These are phyloP conservation scores for Tenodera sinensis DNA, from an alignment of 2,888 invertebrate genomes.

Conservation along the genomic window DNA sequence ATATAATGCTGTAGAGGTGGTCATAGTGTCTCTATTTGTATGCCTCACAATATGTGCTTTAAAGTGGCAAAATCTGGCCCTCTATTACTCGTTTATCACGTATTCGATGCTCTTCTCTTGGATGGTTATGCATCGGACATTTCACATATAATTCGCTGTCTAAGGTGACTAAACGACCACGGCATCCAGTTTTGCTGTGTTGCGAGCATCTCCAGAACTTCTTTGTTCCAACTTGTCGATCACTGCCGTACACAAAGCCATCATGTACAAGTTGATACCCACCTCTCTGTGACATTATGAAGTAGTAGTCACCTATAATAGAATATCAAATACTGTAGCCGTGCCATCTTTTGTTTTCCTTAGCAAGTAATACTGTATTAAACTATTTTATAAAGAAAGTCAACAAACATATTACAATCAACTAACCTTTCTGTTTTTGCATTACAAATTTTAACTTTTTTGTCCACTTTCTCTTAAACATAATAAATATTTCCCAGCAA, in stretches of 20 bases:
- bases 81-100: not conserved
- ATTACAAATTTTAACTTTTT: no score
- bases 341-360: not conserved
- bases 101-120: not conserved
- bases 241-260: slow-evolving; percentile 29
- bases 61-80: no score
- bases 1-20: no score
- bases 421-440: no score
- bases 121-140: not conserved
- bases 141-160: not conserved
- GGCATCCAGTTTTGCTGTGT: slow-evolving; percentile 7
- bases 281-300: slow-evolving; percentile 17
- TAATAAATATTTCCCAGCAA: no score
- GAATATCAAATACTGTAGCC: not conserved
- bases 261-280: slow-evolving; percentile 29
- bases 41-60: no score
- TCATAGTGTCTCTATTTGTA: no score
- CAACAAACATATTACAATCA: no score
- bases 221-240: slow-evolving; percentile 19
- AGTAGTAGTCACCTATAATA: not conserved
- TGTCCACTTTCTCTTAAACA: no score
- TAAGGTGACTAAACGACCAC: slow-evolving; percentile 4
- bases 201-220: slow-evolving; percentile 21
- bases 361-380: no score
- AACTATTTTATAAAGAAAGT: no score